These are phyloP conservation scores for Tuberolachnus salignus DNA, from an alignment of 2,888 invertebrate genomes.

Conservation along the genomic window DNA sequence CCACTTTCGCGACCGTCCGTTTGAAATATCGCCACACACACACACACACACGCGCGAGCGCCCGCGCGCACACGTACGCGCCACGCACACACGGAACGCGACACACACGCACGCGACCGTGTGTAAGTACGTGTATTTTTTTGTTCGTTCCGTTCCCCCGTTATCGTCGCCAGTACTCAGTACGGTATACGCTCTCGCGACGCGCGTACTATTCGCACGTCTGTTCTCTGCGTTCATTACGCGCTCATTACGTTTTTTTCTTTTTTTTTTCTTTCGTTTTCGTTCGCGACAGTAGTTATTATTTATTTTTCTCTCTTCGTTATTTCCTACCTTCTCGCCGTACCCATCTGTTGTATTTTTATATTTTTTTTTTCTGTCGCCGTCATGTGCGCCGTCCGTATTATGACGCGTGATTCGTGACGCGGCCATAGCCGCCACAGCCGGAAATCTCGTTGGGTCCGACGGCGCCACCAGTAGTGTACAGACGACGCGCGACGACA, in stretches of 20 bases:
- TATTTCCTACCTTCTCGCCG: background rate
- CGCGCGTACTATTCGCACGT: background rate
- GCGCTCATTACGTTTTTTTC: too few relatives aligned
- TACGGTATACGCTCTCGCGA: slow-evolving; percentile 50
- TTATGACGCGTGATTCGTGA: background rate
- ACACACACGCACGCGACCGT: background rate
- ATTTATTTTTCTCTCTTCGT: background rate
- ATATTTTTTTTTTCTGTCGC: background rate
- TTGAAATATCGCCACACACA: slow-evolving; percentile 52
- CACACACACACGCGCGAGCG: background rate
- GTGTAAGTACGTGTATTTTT: slow-evolving; percentile 29
- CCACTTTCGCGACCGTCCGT: slow-evolving; percentile 20
- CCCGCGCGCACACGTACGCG: background rate
- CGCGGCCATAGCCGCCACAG: background rate
- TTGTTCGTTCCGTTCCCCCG: slow-evolving; percentile 39
- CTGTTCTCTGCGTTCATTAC: too few relatives aligned
- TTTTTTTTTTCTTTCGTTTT: too few relatives aligned
- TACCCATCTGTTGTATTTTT: background rate
- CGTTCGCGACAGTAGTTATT: background rate
- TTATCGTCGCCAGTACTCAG: slow-evolving; percentile 8
- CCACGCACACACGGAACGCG: background rate
- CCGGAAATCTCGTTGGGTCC: background rate
- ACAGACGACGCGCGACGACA: slow-evolving; percentile 19
- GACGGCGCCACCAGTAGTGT: background rate
- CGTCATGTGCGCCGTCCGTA: background rate